Evolutionary conservation across 2,797 vertebrate genomes (phyloP).

Genomic region (Phoebastria nigripes): DNA sequence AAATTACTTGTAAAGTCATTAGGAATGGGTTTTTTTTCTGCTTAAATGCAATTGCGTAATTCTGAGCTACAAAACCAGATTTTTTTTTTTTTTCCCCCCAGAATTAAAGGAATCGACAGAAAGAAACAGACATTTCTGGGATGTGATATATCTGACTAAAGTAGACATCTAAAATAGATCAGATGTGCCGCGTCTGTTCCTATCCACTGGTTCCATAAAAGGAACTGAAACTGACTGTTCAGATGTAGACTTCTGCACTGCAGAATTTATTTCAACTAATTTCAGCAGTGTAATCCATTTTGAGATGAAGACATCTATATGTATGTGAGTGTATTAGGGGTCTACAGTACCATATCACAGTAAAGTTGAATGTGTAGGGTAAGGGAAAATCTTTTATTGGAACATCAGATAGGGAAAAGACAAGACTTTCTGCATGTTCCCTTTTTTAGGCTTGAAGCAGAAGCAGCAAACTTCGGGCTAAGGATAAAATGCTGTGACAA

Average conservation of each 20-base stretch:
- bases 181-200: neutral
- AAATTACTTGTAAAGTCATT: neutral
- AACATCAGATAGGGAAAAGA: neutral
- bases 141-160: neutral
- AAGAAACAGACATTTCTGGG: neutral
- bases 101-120: neutral
- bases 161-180: constrained; percentile 2
- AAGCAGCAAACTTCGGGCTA: neutral
- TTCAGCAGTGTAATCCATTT: neutral
- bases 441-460: neutral
- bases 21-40: fast-evolving
- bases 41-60: neutral
- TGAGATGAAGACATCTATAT: neutral
- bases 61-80: neutral
- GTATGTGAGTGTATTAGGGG: neutral
- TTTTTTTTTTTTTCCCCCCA: neutral
- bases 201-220: neutral
- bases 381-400: neutral
- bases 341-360: neutral
- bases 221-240: neutral
- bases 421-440: neutral
- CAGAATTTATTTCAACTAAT: neutral
- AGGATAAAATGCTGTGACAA: constrained; percentile 25
- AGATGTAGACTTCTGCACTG: neutral
- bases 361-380: neutral